Conservation (phyloP, 2,113 vertebrate genomes). For the Myotis davidii region DNA sequence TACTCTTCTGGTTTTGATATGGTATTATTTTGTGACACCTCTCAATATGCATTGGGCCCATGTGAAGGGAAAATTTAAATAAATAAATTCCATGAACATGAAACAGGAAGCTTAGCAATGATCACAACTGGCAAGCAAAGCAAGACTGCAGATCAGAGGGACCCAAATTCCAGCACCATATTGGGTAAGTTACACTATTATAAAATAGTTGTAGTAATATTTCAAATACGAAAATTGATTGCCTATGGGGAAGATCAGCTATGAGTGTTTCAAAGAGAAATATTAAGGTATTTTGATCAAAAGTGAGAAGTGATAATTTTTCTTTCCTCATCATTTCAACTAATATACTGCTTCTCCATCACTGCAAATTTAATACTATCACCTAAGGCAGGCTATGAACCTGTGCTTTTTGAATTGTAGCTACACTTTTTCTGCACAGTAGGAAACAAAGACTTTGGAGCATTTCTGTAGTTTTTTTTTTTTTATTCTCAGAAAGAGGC, state of each 20-base stretch:
- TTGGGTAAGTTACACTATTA: neutral
- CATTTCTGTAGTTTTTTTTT: neutral
- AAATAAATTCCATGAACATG: neutral
- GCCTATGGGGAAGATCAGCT: neutral
- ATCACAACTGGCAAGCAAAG: neutral
- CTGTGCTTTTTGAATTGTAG: neutral
- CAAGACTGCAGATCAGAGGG: neutral
- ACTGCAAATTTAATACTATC: neutral
- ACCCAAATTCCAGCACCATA: neutral
- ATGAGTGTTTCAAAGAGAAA: neutral
- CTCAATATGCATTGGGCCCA: neutral
- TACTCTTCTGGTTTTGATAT: neutral
- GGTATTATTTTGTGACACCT: slow-evolving; percentile 11
- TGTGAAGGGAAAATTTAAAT: neutral
- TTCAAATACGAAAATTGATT: neutral
- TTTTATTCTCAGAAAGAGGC: neutral
- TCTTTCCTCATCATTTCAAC: neutral
- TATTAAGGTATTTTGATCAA: neutral
- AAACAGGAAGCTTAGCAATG: neutral
- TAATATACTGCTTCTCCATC: neutral
- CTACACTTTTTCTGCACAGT: neutral
- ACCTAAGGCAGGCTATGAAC: neutral
- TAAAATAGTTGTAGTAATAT: neutral
- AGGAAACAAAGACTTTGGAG: neutral
- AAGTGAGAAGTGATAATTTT: neutral